These are phyloP conservation scores for Pectinophora gossypiella DNA, from an alignment of 1,140 invertebrate species.

Conservation along the genomic window DNA sequence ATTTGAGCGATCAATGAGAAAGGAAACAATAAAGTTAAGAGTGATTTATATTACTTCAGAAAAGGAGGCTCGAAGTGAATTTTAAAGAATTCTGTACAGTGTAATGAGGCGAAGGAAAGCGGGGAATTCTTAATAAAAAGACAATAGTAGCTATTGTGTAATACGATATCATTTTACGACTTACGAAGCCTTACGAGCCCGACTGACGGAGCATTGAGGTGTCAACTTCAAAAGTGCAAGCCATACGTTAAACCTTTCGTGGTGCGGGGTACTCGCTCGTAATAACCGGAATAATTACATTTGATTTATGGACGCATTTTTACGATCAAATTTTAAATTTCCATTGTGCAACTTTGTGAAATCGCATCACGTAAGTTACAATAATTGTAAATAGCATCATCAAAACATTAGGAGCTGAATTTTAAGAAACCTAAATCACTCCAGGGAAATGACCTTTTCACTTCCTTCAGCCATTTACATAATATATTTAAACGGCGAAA, in stretches of 20 bases:
- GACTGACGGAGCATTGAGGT: conserved; percentile 43
- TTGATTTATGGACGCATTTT: background rate
- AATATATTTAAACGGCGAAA: background rate
- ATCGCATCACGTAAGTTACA: too few species aligned
- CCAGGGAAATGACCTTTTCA: background rate
- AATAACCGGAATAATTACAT: background rate
- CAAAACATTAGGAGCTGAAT: background rate
- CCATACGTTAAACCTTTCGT: conserved; percentile 44
- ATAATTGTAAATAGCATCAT: background rate
- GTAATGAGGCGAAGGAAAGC: conserved; percentile 32
- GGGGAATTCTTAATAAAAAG: conserved; percentile 45
- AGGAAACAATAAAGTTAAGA: background rate
- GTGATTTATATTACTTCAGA: background rate
- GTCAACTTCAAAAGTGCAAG: conserved; percentile 53
- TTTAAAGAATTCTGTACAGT: conserved; percentile 5
- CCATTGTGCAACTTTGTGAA: background rate
- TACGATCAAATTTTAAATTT: background rate
- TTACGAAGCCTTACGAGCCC: conserved; percentile 64
- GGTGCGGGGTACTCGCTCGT: background rate
- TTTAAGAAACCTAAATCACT: background rate
- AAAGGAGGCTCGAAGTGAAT: background rate
- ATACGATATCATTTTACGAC: conserved; percentile 66
- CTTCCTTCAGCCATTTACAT: background rate
- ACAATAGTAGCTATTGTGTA: conserved; percentile 66
- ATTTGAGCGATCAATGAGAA: background rate